phyloP scores from a whole-genome alignment of 2,113 vertebrate species.

The Girardinichthys multiradiatus region DNA sequence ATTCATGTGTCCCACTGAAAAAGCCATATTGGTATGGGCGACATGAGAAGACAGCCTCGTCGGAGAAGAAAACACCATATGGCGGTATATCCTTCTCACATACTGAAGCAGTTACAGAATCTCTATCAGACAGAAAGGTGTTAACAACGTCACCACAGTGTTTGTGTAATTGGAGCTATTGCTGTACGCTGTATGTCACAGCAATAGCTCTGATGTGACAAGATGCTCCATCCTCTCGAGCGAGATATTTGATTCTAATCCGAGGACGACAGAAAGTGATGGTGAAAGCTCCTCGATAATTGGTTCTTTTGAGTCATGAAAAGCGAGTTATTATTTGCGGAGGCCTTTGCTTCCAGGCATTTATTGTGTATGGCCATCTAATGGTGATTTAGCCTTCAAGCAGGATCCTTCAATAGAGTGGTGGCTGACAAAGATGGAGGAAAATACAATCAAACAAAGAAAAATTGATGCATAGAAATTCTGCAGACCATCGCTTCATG shows the following conservation, averaged over 20 bases:
- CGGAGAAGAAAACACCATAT: conserved; percentile 62
- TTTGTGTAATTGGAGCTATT: conserved; percentile 37
- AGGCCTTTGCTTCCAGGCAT: conserved; percentile 53
- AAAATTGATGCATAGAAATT: conserved; percentile 26
- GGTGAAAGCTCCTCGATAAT: conserved; percentile 60
- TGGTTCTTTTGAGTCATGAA: conserved; percentile 69
- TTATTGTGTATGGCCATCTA: conserved; percentile 64
- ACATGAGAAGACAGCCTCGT: conserved; percentile 44
- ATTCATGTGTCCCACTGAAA: conserved; percentile 46
- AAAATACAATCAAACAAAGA: conserved; percentile 52
- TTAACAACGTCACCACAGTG: conserved; percentile 37
- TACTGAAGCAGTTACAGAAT: conserved; percentile 36
- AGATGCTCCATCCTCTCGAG: conserved; percentile 44
- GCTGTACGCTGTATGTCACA: conserved; percentile 9
- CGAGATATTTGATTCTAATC: conserved; percentile 63
- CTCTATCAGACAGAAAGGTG: conserved; percentile 35
- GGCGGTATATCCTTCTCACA: conserved; percentile 30
- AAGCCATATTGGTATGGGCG: conserved; percentile 35
- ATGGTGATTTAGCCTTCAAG: conserved; percentile 57
- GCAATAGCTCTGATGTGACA: conserved; percentile 8
- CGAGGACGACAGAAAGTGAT: conserved; percentile 49
- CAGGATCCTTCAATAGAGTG: conserved; percentile 48
- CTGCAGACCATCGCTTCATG: conserved; percentile 29
- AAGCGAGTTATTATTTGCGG: conserved; percentile 54
- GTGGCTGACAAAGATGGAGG: conserved; percentile 48